Evolutionary conservation across 1,140 invertebrate genomes (phyloP).

Genomic region (Neoseiulus cucumeris): DNA sequence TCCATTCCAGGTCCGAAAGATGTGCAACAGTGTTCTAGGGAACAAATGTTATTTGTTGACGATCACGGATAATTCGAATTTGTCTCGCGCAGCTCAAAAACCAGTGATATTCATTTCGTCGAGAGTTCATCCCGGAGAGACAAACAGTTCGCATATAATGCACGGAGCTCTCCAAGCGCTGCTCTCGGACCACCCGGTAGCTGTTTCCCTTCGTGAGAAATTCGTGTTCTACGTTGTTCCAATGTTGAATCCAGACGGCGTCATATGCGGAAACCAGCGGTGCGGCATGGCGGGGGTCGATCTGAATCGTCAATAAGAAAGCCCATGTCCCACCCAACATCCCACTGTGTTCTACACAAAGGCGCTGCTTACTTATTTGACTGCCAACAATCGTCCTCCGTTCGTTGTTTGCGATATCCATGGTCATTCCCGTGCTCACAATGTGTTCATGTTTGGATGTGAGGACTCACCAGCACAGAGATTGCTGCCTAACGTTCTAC

Average conservation of each 20-base stretch:
- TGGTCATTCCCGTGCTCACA: slow-evolving; percentile 67
- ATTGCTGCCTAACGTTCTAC: neutral
- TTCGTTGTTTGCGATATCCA: slow-evolving; percentile 45
- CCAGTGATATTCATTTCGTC: slow-evolving; percentile 61
- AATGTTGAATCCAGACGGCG: slow-evolving; percentile 80
- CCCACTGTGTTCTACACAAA: slow-evolving; percentile 63
- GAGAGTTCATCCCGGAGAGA: slow-evolving; percentile 78
- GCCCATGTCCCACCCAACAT: slow-evolving; percentile 49
- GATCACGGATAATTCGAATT: neutral
- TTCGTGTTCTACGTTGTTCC: slow-evolving; percentile 86
- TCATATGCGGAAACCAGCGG: slow-evolving; percentile 64
- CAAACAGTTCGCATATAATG: slow-evolving; percentile 78
- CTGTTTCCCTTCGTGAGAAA: slow-evolving; percentile 46
- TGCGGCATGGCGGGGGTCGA: slow-evolving; percentile 75
- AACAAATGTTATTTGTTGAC: slow-evolving; percentile 4
- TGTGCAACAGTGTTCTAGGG: neutral
- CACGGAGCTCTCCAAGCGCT: slow-evolving; percentile 68
- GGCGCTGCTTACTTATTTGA: slow-evolving; percentile 35
- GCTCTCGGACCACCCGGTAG: slow-evolving; percentile 45
- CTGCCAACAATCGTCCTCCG: slow-evolving; percentile 14
- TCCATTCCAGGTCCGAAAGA: neutral
- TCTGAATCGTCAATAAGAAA: slow-evolving; percentile 61
- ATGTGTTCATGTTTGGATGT: slow-evolving; percentile 73
- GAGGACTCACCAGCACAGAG: slow-evolving; percentile 29
- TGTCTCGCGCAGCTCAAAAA: neutral